Evolutionary conservation across 2,113 vertebrate genomes (phyloP), one percentile per base, ranked within the genome.

Genomic region (Cololabis saira): DNA sequence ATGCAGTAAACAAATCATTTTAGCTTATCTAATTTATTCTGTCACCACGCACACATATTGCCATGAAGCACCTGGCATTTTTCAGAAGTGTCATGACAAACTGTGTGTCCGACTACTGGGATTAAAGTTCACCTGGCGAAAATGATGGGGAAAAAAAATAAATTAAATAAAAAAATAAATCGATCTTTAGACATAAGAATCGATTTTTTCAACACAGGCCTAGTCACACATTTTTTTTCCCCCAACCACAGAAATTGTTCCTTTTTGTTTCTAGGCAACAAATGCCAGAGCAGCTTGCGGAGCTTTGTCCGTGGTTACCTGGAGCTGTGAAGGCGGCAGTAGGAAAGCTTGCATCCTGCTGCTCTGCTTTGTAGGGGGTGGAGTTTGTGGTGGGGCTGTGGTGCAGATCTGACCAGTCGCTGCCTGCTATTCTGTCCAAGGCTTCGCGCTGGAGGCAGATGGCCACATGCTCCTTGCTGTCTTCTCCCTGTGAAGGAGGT

Each of bases 391-490:
- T 42, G 74, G 83, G 52, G 66, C 75, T 71, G 69, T 85, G 71
- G 48, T 64, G 71, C 55, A 80, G 69, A 57, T 85, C 63, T 24
- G 78, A 37, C 80, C 68, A 81, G 30, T 74, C 72, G 2, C 58
- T 73, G 55, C 62, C 73, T 7, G 78, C 13, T 18, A 72, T 55
- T 50, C 78, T 81, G 19, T 82, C 59, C 53, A 68, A 68, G 4
- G 79, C n/a, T 8, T 90, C 77, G 51, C 81, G 81, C 67, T 88
- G 85, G 22, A 90, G 58, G 50, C 81, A 78, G 62, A 90, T 63
- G 74, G 87, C 69, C 70, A 91, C 70, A n/a, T 87, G 84, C 18
- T 90, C 90, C 68, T 93, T 91, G 71, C 45, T 85, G 49, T 91
- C 90, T 4, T 86, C 74, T 9, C 55, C 57, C 91, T 91, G 63